These are phyloP conservation scores for Luehdorfia chinensis DNA, from an alignment of 1,140 invertebrate genomes.

Conservation along the genomic window DNA sequence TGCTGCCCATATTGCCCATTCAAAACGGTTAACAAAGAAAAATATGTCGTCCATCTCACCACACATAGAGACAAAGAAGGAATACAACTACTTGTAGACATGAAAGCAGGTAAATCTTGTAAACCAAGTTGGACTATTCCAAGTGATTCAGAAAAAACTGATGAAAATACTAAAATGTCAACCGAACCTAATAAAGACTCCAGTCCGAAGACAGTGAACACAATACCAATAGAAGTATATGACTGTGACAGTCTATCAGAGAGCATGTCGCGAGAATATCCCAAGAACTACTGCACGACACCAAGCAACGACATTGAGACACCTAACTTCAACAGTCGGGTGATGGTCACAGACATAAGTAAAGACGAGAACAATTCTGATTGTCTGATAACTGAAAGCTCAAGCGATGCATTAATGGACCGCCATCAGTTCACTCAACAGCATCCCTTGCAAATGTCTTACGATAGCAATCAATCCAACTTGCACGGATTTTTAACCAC, in stretches of 20 bases:
- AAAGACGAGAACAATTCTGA: conserved; percentile 68
- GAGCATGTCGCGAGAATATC: conserved; percentile 47
- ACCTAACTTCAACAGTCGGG: conserved; percentile 39
- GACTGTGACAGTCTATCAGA: conserved; percentile 66
- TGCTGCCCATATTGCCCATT: conserved; percentile 76
- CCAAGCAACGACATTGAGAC: conserved; percentile 33
- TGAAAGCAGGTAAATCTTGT: conserved; percentile 41
- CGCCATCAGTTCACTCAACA: conserved; percentile 49
- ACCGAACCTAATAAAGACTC: conserved; percentile 35
- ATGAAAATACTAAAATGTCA: conserved; percentile 22
- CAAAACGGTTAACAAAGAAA: conserved; percentile 76
- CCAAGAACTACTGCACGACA: conserved; percentile 48
- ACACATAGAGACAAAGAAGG: conserved; percentile 63
- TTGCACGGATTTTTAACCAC: conserved; percentile 53
- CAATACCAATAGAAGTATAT: conserved; percentile 64
- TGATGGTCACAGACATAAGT: conserved; percentile 49
- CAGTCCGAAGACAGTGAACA: conserved; percentile 43
- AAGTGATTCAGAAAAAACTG: conserved; percentile 39
- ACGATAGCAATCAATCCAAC: conserved; percentile 43
- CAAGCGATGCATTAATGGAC: conserved; percentile 47
- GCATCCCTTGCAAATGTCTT: conserved; percentile 46
- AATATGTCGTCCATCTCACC: conserved; percentile 67
- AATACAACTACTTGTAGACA: conserved; percentile 50
- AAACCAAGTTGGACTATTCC: conserved; percentile 68
- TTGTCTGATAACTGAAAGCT: conserved; percentile 56